Evolutionary conservation across 2,888 invertebrate genomes (phyloP), one percentile per base, ranked within the genome.

Genomic region (Leuctra nigra): DNA sequence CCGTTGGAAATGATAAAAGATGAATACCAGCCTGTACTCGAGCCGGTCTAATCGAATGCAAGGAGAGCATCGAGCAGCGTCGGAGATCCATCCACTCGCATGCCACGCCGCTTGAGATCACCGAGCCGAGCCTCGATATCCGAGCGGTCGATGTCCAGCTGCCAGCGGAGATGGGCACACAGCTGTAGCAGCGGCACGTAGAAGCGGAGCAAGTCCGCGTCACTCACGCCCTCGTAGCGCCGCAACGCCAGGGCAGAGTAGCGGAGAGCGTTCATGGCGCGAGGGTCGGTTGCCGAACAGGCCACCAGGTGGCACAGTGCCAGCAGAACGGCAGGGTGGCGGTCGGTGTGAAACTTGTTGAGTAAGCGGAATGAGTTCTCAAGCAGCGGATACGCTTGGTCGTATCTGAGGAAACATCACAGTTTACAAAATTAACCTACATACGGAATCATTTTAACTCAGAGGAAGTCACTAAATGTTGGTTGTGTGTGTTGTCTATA

Each of bases 201-300:
- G 35, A 86, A 75, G 44, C 80, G 75, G 53, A 87, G 70, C 38
- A 86, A 69, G 66, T 87, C 86, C 13, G 80, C 79, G 68, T 87
- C 87, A 65, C 84, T 82, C 61, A 87, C 81, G 1, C 80, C 83
- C 62, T 87, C 84, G 63, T 82, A 87, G 53, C 87, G 76, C 64
- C 78, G 77, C n/a, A 87, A 69, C 0, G 86, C 85, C 4, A 86
- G 71, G 59, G 81, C 79, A 0, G 84, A 84, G 82, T 84, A 86
- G 59, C 80, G 77, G 64, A 83, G 79, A 1, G 82, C 81, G 7
- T 48, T 23, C 0, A 79, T 76, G 0, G 77, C 78, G 24, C 81
- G 78, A 1, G 81, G 74, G 36, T 55, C 57, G 1, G 78, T 75
- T 20, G 73, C 74, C 7, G 76, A 73, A 61, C 81, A 80, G 0